Conservation (phyloP, 2,113 vertebrate genomes). For the Actinemys pallida region DNA sequence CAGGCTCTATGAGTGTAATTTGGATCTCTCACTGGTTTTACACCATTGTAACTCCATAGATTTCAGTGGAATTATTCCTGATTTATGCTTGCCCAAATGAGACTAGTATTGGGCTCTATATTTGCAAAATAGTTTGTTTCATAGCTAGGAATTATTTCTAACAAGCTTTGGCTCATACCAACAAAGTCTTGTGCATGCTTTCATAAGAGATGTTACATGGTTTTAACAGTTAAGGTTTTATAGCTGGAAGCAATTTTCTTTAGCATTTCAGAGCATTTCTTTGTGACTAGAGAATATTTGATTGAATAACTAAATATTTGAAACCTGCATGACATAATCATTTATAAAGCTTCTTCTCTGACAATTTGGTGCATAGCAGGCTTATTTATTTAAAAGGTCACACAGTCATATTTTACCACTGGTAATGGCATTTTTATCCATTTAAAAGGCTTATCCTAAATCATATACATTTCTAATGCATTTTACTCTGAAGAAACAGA, state of each 20-base stretch:
- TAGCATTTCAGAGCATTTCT: conserved; percentile 59
- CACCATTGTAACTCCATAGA: neutral
- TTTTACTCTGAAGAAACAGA: conserved; percentile 47
- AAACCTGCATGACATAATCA: conserved; percentile 64
- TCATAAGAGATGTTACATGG: conserved; percentile 49
- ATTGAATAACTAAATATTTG: conserved; percentile 52
- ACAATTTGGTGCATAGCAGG: conserved; percentile 66
- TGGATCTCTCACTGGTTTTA: neutral
- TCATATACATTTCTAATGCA: conserved; percentile 64
- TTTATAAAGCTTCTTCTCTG: conserved; percentile 73
- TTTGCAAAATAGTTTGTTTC: conserved; percentile 30
- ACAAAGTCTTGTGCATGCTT: neutral
- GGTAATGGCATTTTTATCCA: conserved; percentile 74
- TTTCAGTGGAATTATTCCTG: conserved; percentile 8
- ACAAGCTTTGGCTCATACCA: neutral
- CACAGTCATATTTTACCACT: conserved; percentile 68
- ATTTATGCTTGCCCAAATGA: conserved; percentile 15
- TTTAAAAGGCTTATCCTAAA: conserved; percentile 74
- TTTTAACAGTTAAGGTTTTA: conserved; percentile 67
- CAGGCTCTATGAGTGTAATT: neutral
- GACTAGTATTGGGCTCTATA: accelerated
- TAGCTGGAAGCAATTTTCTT: conserved; percentile 72
- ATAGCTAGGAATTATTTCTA: conserved; percentile 15
- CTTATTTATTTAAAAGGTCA: conserved; percentile 77
- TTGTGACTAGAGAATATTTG: conserved; percentile 46